Base-by-base conservation (phyloP, 2,113 vertebrate genomes). In the Lamprologus tigripictilis region DNA sequence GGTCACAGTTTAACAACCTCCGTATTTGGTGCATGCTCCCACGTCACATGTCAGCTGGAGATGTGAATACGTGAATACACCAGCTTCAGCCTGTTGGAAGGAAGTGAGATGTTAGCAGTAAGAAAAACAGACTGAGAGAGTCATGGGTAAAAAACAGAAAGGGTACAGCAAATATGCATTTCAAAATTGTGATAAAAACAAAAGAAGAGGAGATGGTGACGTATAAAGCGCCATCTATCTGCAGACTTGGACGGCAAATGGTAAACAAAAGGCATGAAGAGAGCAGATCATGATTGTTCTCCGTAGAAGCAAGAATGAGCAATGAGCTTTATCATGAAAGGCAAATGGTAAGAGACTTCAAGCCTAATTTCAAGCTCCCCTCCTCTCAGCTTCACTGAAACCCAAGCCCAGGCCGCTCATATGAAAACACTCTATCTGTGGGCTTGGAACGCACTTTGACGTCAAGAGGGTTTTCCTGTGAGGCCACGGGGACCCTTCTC, bases 391-490 rank as follows among this genome's bases (percentile, higher is more conserved):
- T 93, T 88, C 66, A 49, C 90, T 91, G 95, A 92, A 95, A 96
- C 92, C 81, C 88, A 76, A 95, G 54, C 81, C 86, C 81, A 11
- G 83, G 87, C 89, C 71, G 89, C 86, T 93, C 90, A 42, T 93
- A 94, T 85, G 63, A 95, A 96, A 96, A 96, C 95, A 95, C 82
- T 87, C 84, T 81, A 88, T 91, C 89, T 84, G 84, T 73, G 86
- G 87, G 89, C 90, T 88, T 21, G 83, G 68, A 85, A 47, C 82
- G 42, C 55, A 42, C 84, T 92, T 88, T 95, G 95, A 96, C 94
- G 95, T 96, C 95, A 96, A 91, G 17, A 92, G 93, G 83, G 63
- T 91, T 95, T 93, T 93, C 93, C 93, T 94, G 13, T 23, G 93
- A 89, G 94, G 88, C 92, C 87, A 2, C 16, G 9, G 94, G 94